Base-by-base conservation (phyloP, 1,140 invertebrate genomes). In the Solen grandis region DNA sequence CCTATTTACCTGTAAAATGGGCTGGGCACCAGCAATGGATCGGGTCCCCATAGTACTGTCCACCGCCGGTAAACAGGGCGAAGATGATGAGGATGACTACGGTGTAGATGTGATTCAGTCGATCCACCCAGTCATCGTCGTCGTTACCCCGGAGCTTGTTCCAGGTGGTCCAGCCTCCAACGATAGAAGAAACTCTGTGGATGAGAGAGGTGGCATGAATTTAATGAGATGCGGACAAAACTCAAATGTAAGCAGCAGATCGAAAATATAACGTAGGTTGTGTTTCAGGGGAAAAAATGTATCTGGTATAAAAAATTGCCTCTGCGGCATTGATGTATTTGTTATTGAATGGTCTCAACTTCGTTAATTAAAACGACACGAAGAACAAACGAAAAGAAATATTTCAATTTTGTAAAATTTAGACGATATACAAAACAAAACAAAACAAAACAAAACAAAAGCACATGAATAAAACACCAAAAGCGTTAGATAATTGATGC, bases 1-100 rank as follows among this genome's bases (percentile, higher is more conserved):
- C n/a, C n/a, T n/a, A 52, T 10, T 59, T 65, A 78, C 84, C 88
- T 68, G 92, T 92, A 84, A 93, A 93, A 69, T 93, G 89, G 25
- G 90, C 92, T 0, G 92, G 92, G 52, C 87, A 89, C 92, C 92
- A 93, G 82, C 92, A 93, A 36, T 90, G 85, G 31, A 93, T 92
- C 2, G 92, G 92, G 85, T 92, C 90, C 55, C 97, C 97, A 14
- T 99, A 97, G 94, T 99, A 99, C 92, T 99, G 90, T 3, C 86
- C 86, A 31, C 86, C 84, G 16, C 83, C 85, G n/a, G 89, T 88
- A 72, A 91, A 88, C 25, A 90, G 79, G 25, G 85, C 86, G 66
- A 90, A 91, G 57, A 90, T 79, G 38, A 86, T 87, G 13, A 91
- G 80, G 0, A 90, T 36, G 25, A 90, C 81, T 33, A 90, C 89